Conservation (phyloP, 2,113 vertebrate genomes). For the Callocephalon fimbriatum region DNA sequence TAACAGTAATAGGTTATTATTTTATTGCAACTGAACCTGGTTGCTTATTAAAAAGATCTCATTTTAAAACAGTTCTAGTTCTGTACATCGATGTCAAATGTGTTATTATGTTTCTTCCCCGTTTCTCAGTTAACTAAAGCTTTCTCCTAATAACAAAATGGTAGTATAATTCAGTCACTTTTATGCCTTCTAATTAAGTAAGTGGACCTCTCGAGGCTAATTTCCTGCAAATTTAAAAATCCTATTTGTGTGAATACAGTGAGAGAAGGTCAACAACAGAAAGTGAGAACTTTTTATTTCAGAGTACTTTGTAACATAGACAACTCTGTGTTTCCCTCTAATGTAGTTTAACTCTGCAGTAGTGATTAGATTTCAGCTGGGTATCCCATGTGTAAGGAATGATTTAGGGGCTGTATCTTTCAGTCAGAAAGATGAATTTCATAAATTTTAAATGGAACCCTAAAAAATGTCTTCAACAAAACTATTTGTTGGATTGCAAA, state of each 20-base stretch:
- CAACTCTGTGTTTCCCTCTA: background rate
- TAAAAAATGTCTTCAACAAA: background rate
- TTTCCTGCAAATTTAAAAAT: slow-evolving; percentile 16
- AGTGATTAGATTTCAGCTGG: background rate
- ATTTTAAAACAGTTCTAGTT: background rate
- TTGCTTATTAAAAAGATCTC: background rate
- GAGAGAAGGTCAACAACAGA: background rate
- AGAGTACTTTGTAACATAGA: background rate
- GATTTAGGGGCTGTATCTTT: background rate
- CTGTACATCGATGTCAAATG: background rate
- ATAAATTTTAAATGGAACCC: background rate
- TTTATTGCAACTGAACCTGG: background rate
- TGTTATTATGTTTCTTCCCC: background rate
- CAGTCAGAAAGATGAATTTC: background rate
- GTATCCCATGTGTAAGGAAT: background rate
- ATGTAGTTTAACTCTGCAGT: background rate
- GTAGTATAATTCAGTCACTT: background rate
- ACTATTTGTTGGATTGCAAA: background rate
- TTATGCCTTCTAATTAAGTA: slow-evolving; percentile 43
- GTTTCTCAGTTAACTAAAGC: background rate
- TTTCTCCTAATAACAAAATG: background rate
- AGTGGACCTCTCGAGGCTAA: slow-evolving; percentile 2
- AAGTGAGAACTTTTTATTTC: background rate
- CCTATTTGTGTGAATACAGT: background rate
- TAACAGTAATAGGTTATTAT: background rate